Base-by-base conservation (phyloP, 30 jellyfish, hydroid and myxozoan genomes). In the Chironex yamaguchii region DNA sequence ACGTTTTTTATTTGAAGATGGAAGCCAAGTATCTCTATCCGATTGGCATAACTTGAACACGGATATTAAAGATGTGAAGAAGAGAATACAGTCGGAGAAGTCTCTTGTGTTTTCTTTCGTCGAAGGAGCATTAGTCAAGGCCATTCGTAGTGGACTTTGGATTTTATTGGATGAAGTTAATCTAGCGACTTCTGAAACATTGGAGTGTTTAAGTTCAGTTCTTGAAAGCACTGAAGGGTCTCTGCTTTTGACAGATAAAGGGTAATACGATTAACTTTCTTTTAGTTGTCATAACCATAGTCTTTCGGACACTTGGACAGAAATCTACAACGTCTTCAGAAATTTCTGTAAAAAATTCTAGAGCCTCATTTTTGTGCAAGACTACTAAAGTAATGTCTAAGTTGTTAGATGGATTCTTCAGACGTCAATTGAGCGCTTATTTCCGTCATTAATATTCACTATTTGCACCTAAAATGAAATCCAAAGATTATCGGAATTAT, bases 131-230 rank as follows among this genome's bases (percentile, higher is more conserved):
- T 71, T 96, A 17, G 70, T 91, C 62, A 68, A 96, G 32, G 93
- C 97, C 26, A 77, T 96, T 3, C 63, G 71, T 64, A 53, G 78
- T n/a, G 99, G 99, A 0, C 92, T 87, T 25, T 96, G 99, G 99
- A 71, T 96, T n/a, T 90, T 96, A 3, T 76, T 96, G 20, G 99
- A 96, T 82, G 99, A 96, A 81, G 76, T 96, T 25, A 96, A 96
- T 79, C 54, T 96, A 2, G 99, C 99, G 27, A 67, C 99, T 1
- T 82, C 97, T 4, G 99, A 96, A 54, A 91, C 98, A 17, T 54
- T 96, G 82, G 97, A 90, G 36, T 89, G 92, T 49, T 52, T 96
- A 36, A 90, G 98, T 81, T 93, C 97, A 11, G 53, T 95, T 3
- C 52, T 95, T 48, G 99, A 95, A 62, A 87, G 96, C 68, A 83